phyloP scores from a whole-genome alignment of 2,113 vertebrate genomes.

The Sinocyclocheilus anophthalmus region DNA sequence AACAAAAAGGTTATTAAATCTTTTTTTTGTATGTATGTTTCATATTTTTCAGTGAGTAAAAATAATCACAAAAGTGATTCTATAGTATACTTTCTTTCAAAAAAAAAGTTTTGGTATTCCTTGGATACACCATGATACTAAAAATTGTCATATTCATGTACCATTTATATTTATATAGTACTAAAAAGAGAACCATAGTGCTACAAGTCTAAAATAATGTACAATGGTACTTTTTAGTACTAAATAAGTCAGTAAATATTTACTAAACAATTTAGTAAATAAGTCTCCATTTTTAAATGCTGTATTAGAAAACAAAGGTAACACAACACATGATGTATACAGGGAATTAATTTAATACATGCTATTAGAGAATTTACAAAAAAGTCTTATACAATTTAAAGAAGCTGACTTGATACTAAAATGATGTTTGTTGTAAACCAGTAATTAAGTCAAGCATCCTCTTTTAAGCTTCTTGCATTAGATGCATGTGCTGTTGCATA shows the following conservation, averaged over 20 bases:
- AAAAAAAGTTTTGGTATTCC: not conserved
- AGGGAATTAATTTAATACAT: not conserved
- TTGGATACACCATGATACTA: not conserved
- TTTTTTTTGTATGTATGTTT: not conserved
- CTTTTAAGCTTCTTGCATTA: not conserved
- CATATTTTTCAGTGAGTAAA: not conserved
- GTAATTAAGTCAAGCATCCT: not conserved
- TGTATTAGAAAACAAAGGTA: too few relatives aligned
- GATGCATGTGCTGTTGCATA: constrained; percentile 8
- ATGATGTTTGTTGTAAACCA: not conserved
- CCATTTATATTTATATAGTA: not conserved
- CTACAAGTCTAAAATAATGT: not conserved
- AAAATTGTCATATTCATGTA: not conserved
- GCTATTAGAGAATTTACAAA: too few relatives aligned
- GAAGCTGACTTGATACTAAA: not conserved
- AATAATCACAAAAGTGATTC: not conserved
- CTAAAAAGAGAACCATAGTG: not conserved
- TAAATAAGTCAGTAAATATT: too few relatives aligned
- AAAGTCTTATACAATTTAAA: not conserved
- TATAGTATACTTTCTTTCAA: not conserved
- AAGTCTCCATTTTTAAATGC: too few relatives aligned
- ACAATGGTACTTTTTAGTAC: too few relatives aligned
- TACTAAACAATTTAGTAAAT: too few relatives aligned
- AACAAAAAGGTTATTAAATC: not conserved
- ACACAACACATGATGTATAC: too few relatives aligned